Evolutionary conservation across 2,113 vertebrate genomes (phyloP).

Genomic region (Zeus faber): DNA sequence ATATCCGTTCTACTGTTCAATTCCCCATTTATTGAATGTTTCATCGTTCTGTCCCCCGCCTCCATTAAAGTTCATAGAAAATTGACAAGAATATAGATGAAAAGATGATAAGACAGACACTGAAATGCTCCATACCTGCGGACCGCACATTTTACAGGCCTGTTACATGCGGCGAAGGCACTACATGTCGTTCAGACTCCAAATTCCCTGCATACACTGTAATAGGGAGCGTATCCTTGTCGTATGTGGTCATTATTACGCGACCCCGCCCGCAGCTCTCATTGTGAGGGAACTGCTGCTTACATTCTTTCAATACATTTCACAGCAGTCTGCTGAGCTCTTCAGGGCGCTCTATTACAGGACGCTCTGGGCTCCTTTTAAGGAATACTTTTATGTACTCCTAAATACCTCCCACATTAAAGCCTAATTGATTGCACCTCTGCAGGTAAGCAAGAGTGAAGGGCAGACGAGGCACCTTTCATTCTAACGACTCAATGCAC

Average conservation of each 20-base stretch:
- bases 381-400: constrained; percentile 55
- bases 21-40: neutral
- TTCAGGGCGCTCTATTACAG: constrained; percentile 35
- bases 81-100: neutral
- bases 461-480: no score
- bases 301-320: no score
- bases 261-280: constrained; percentile 1
- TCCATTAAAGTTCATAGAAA: neutral
- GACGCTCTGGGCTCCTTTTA: constrained; percentile 58
- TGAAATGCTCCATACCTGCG: neutral
- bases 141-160: no score
- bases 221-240: constrained; percentile 13
- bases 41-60: no score
- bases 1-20: neutral
- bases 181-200: no score
- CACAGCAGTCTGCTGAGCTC: constrained; percentile 46
- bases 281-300: constrained; percentile 27
- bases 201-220: no score
- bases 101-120: neutral
- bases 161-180: no score
- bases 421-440: constrained; percentile 41
- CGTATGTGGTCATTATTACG: constrained; percentile 17
- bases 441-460: constrained; percentile 24
- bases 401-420: constrained; percentile 40
- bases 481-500: no score